phyloP scores from a whole-genome alignment of 2,797 vertebrate species.

The Botia kubotai region DNA sequence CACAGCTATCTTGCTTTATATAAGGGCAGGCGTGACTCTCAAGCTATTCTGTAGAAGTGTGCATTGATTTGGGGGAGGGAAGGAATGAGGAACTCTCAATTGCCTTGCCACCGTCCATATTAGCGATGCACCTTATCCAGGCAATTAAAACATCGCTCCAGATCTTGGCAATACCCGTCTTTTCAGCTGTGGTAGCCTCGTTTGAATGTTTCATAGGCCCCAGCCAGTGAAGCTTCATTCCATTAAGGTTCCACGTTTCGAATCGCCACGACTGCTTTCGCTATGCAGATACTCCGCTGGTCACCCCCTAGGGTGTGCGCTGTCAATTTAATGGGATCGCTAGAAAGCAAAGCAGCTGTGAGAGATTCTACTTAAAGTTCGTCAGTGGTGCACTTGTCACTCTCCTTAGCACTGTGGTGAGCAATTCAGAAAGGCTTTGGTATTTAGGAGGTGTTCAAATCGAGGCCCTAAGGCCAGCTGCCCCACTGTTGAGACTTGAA shows the following conservation, averaged over 20 bases:
- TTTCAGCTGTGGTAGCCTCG: constrained; percentile 3
- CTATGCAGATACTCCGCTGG: not conserved
- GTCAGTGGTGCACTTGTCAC: constrained; percentile 80
- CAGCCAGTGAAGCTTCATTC: not conserved
- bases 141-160: constrained; percentile 50
- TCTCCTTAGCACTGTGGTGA: constrained; percentile 75
- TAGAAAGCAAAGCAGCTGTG: constrained; percentile 80
- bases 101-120: constrained; percentile 52
- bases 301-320: constrained; percentile 76
- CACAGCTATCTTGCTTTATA: constrained; percentile 82
- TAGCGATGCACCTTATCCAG: constrained; percentile 33
- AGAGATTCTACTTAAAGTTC: constrained; percentile 80
- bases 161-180: constrained; percentile 11
- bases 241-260: constrained; percentile 5
- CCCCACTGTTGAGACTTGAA: not conserved
- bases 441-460: constrained; percentile 80
- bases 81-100: constrained; percentile 59
- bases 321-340: constrained; percentile 84
- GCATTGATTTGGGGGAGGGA: constrained; percentile 48
- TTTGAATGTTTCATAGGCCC: not conserved
- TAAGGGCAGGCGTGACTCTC: constrained; percentile 77
- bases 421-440: constrained; percentile 80
- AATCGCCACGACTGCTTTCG: not conserved
- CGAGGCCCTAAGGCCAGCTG: constrained; percentile 38
- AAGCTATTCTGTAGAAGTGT: constrained; percentile 71